These are phyloP conservation scores for Stenolophus ochropezus DNA, from an alignment of 2,888 invertebrate species.

Conservation along the genomic window DNA sequence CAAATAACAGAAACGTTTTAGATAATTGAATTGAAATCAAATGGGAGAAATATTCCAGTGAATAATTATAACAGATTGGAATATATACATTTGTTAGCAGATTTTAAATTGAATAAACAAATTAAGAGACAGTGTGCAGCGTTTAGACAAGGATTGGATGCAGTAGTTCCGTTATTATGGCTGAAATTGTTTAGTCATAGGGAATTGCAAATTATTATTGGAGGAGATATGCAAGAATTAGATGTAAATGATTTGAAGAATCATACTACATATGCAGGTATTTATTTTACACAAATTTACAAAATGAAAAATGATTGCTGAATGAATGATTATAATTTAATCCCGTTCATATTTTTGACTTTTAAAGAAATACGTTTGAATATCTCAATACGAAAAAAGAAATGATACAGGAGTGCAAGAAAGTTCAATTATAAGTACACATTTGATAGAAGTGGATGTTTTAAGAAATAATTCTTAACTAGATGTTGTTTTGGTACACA, in stretches of 20 bases:
- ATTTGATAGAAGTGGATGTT: too few relatives aligned
- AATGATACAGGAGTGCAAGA: too few relatives aligned
- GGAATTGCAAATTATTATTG: conserved; percentile 97
- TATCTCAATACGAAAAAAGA: too few relatives aligned
- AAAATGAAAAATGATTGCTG: too few relatives aligned
- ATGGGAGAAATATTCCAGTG: conserved; percentile 92
- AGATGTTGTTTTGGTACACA: too few relatives aligned
- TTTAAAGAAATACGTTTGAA: too few relatives aligned
- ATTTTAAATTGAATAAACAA: conserved; percentile 95
- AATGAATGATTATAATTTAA: too few relatives aligned
- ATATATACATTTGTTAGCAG: conserved; percentile 96
- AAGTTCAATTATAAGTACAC: too few relatives aligned
- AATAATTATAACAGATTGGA: conserved; percentile 95
- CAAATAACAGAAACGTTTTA: conserved; percentile 67
- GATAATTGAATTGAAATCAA: conserved; percentile 92
- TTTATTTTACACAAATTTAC: too few relatives aligned
- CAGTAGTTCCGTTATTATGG: conserved; percentile 94
- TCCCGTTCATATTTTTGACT: too few relatives aligned
- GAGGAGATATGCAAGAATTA: conserved; percentile 95
- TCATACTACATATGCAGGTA: conserved; percentile 92
- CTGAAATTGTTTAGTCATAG: conserved; percentile 94
- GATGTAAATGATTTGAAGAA: conserved; percentile 91
- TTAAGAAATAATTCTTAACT: too few relatives aligned
- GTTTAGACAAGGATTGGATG: conserved; percentile 92
- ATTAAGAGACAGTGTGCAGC: conserved; percentile 90